phyloP scores from a whole-genome alignment of 2,113 vertebrate species.

The Azemiops feae region DNA sequence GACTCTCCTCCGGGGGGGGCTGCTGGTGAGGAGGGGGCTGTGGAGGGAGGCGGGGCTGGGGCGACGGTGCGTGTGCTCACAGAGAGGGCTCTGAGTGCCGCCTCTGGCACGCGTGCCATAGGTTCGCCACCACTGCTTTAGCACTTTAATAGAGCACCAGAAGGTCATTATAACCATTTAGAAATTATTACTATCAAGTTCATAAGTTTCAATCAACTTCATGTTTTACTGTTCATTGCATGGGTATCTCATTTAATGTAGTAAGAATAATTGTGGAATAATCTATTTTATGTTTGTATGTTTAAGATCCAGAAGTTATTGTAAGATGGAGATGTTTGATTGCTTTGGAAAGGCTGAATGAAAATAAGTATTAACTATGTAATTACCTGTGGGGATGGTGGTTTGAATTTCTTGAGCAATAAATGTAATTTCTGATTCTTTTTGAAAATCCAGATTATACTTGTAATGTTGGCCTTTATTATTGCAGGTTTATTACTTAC shows the following conservation, averaged over 20 bases:
- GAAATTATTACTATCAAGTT: neutral
- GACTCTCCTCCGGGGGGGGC: too few species aligned
- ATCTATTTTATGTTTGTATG: neutral
- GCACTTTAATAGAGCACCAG: neutral
- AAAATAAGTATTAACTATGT: neutral
- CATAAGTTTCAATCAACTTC: neutral
- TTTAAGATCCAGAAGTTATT: neutral
- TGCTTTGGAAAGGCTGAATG: neutral
- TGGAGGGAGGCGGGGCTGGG: too few species aligned
- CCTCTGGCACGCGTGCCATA: too few species aligned
- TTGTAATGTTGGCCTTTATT: neutral
- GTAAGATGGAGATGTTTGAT: neutral
- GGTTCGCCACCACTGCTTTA: too few species aligned
- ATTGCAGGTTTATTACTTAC: neutral
- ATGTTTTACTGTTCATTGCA: neutral
- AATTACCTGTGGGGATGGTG: neutral
- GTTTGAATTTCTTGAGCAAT: neutral
- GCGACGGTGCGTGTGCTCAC: too few species aligned
- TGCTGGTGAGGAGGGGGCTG: too few species aligned
- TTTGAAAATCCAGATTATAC: neutral
- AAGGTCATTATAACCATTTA: neutral
- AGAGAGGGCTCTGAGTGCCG: too few species aligned
- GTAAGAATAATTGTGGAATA: neutral
- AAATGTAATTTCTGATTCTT: neutral
- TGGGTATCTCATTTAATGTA: neutral